These are phyloP conservation scores for Ciconia boyciana DNA, from an alignment of 2,113 vertebrate genomes.

Conservation along the genomic window DNA sequence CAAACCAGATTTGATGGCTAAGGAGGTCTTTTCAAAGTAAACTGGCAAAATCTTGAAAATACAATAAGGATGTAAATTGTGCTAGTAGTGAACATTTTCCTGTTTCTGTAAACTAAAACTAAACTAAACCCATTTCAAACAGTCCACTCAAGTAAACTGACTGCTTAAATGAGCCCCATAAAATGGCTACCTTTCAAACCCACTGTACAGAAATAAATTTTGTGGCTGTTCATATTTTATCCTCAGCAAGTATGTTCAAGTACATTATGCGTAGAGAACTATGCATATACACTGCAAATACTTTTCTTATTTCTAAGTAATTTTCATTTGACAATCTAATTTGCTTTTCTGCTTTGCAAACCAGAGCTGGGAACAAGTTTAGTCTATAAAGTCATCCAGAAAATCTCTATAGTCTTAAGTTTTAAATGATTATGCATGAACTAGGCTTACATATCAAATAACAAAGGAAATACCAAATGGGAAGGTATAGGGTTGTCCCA, in stretches of 20 bases:
- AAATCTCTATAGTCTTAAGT: neutral
- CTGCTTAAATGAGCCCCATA: neutral
- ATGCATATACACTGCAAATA: neutral
- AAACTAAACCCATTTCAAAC: neutral
- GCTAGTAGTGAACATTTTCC: neutral
- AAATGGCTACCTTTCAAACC: neutral
- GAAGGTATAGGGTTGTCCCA: neutral
- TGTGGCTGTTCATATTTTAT: neutral
- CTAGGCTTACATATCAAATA: slow-evolving; percentile 1
- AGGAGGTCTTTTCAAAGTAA: neutral
- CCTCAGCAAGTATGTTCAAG: neutral
- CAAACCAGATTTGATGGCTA: neutral
- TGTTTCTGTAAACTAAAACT: neutral
- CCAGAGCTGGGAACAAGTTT: neutral
- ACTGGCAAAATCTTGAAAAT: neutral
- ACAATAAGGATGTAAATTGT: neutral
- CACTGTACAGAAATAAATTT: neutral
- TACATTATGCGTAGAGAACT: neutral
- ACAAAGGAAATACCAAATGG: slow-evolving; percentile 35
- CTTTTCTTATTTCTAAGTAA: neutral
- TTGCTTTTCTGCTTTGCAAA: slow-evolving; percentile 32
- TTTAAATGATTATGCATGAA: slow-evolving; percentile 43
- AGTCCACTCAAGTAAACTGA: neutral
- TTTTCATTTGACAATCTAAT: slow-evolving; percentile 22
- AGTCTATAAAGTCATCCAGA: slow-evolving; percentile 1